Evolutionary conservation across 2,113 vertebrate genomes (phyloP), one percentile per base, ranked within the genome.

Genomic region (Syngnathus floridae): DNA sequence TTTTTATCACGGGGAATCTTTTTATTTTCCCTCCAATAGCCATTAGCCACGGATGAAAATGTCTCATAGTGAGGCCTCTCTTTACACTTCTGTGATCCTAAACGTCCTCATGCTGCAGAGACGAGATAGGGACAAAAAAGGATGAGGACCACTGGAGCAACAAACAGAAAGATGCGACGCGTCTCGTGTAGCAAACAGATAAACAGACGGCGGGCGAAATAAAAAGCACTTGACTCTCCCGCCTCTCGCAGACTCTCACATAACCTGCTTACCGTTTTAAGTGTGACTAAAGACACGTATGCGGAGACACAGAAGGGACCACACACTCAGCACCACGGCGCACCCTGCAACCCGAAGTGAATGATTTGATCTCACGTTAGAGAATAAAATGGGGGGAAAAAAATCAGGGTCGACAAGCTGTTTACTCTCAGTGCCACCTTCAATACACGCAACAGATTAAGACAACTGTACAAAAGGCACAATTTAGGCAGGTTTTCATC

Each of bases 181-280:
- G 61, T 74, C 70, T 74, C 55, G 62, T 64, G 67, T 21, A 62
- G 69, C 60, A 59, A 43, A 61, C 11, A 61, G 40, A 61, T 69
- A 77, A 72, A 79, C 73, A 80, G 67, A 79, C 72, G 48, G 69
- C 52, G 62, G 51, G 65, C 66, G 51, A 69, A 79, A 74, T 79
- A 75, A 76, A 72, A 62, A 67, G 67, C 70, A 67, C 66, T 70
- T 36, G 9, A 46, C 62, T 71, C 62, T 71, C 45, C 54, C 41
- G 41, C 52, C 66, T 65, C 72, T 60, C 66, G 40, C 72, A 51
- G 67, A 52, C 80, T 80, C 76, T 73, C 77, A 75, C 82, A 71
- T 75, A 84, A 87, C 82, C 77, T 78, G 77, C 77, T 82, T 83
- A 79, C 52, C 70, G 59, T 82, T 31, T 81, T 74, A 66, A 75